Conservation (phyloP, 2,113 vertebrate genomes). For the Xiphophorus hellerii region DNA sequence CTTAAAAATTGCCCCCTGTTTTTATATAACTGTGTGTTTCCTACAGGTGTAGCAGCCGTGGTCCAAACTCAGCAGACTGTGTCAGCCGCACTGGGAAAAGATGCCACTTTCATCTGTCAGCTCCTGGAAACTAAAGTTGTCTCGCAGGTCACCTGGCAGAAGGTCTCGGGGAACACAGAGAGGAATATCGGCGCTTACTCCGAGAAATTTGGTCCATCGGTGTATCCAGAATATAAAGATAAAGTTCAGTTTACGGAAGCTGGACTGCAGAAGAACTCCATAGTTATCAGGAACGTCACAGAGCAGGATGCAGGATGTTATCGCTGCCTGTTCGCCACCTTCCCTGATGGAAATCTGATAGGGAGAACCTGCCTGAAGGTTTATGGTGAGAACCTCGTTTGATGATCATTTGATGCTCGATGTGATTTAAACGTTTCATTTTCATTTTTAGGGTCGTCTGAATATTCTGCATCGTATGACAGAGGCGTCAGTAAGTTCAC, state of each 20-base stretch:
- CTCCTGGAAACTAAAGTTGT: slow-evolving; percentile 24
- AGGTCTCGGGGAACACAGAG: not conserved
- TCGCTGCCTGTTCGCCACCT: slow-evolving; percentile 47
- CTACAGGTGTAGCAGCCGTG: not conserved
- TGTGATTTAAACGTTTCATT: too few species aligned
- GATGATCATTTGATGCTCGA: too few species aligned
- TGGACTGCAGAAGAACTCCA: slow-evolving; percentile 27
- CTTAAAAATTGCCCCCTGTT: too few species aligned
- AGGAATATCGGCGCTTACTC: slow-evolving; percentile 12
- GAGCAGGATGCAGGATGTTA: slow-evolving; percentile 54
- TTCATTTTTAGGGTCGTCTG: too few species aligned
- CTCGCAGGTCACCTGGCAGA: slow-evolving; percentile 59
- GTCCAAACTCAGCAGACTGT: slow-evolving; percentile 21
- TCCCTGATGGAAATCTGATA: slow-evolving; percentile 16
- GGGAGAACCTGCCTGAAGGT: slow-evolving; percentile 31
- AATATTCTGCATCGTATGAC: too few species aligned
- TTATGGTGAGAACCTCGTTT: slow-evolving; percentile 37
- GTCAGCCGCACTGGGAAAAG: slow-evolving; percentile 17
- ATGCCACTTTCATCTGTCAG: slow-evolving; percentile 32
- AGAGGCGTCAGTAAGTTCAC: too few species aligned
- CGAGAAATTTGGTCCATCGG: not conserved
- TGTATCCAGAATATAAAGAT: slow-evolving; percentile 1
- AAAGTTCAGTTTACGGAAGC: slow-evolving; percentile 6
- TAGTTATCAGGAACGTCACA: slow-evolving; percentile 32
- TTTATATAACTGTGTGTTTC: too few species aligned